phyloP scores from a whole-genome alignment of 2,888 invertebrate species.

The Trichopria drosophilae region DNA sequence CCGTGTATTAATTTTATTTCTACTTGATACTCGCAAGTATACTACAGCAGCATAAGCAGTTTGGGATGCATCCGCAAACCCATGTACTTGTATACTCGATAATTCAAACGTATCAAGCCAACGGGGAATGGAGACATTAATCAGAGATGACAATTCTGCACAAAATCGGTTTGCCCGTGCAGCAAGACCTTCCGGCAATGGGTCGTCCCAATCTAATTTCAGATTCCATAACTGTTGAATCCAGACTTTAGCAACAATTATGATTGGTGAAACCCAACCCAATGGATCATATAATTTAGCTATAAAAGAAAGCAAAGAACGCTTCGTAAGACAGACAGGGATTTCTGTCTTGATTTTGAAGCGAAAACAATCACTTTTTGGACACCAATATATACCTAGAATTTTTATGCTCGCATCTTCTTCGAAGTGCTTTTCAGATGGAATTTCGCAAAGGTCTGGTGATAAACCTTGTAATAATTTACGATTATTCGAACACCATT shows the following conservation, averaged over 20 bases:
- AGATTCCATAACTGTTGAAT: constrained; percentile 11
- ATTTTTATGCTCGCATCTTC: too few species aligned
- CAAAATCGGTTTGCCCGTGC: constrained; percentile 1
- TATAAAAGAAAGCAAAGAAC: constrained; percentile 8
- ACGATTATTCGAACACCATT: not conserved
- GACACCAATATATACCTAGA: constrained; percentile 1
- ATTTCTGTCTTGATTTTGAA: not conserved
- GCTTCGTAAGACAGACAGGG: constrained; percentile 1
- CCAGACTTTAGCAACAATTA: constrained; percentile 8
- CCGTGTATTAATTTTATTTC: not conserved
- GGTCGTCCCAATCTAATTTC: constrained; percentile 12
- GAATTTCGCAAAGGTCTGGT: too few species aligned
- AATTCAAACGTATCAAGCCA: constrained; percentile 1
- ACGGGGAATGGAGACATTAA: constrained; percentile 6
- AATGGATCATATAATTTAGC: constrained; percentile 13
- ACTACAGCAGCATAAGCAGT: constrained; percentile 19
- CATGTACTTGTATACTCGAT: constrained; percentile 12
- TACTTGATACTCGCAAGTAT: constrained; percentile 7
- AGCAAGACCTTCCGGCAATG: not conserved
- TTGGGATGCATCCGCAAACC: constrained; percentile 21
- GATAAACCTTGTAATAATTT: too few species aligned
- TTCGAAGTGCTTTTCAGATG: too few species aligned
- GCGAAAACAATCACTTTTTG: not conserved
- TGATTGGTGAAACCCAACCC: constrained; percentile 11
- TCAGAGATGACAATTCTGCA: not conserved